These are phyloP conservation scores for Xenopus petersii DNA, from an alignment of 2,797 vertebrate species.

Conservation along the genomic window DNA sequence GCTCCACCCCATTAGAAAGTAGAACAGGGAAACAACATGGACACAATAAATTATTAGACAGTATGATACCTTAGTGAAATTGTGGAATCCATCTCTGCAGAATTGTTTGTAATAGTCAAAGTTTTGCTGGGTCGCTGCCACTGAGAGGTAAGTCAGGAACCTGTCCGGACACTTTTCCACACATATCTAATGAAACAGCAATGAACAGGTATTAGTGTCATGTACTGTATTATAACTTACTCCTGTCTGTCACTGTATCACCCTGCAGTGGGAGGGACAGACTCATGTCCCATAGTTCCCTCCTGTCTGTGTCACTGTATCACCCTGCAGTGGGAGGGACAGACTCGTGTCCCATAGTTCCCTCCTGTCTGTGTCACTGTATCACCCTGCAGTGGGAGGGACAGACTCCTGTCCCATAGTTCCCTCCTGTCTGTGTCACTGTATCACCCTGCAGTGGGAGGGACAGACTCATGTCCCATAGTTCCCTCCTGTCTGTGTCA, in stretches of 20 bases:
- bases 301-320: no score
- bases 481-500: no score
- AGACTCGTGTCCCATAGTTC: no score
- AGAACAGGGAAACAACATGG: no score
- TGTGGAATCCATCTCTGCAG: conserved; percentile 66
- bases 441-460: no score
- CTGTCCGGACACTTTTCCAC: conserved; percentile 79
- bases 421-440: background rate
- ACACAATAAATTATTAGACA: no score
- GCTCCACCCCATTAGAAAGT: no score
- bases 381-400: background rate
- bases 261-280: no score
- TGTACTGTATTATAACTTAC: background rate
- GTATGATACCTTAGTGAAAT: conserved; percentile 45
- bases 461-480: no score
- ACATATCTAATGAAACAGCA: conserved; percentile 73
- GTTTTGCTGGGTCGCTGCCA: background rate
- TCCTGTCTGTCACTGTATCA: background rate
- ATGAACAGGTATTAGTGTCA: background rate
- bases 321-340: background rate
- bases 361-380: background rate
- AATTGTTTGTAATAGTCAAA: conserved; percentile 75
- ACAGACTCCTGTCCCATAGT: background rate
- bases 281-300: background rate
- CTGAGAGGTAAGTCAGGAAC: conserved; percentile 69